Conservation (phyloP, 1,140 invertebrate species). For the Halyomorpha halys region DNA sequence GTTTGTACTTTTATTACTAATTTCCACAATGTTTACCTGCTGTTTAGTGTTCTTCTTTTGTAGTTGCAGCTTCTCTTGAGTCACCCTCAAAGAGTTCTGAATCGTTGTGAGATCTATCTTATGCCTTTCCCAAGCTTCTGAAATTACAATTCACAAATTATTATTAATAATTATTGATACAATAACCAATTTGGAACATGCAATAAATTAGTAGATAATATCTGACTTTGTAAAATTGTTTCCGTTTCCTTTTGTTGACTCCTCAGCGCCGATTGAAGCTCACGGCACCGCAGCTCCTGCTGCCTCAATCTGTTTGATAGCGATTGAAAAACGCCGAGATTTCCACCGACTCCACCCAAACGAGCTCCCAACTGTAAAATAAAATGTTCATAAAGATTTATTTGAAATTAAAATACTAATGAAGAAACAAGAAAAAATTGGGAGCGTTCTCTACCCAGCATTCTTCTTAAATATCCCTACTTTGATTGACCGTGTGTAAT, state of each 20-base stretch:
- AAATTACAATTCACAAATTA: conserved; percentile 13
- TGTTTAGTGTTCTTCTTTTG: conserved; percentile 48
- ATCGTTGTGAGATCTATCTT: conserved; percentile 47
- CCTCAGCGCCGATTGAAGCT: conserved; percentile 48
- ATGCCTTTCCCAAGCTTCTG: conserved; percentile 53
- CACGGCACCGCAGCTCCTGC: conserved; percentile 48
- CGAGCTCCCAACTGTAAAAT: conserved; percentile 7
- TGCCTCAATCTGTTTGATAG: conserved; percentile 22
- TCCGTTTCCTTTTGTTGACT: conserved; percentile 53
- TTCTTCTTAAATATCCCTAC: too few relatives aligned
- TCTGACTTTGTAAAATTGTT: conserved; percentile 51
- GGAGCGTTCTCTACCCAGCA: too few relatives aligned
- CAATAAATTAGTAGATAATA: conserved; percentile 22
- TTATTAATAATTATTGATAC: not conserved
- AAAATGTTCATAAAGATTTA: not conserved
- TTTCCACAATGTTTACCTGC: conserved; percentile 35
- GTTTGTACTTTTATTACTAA: not conserved
- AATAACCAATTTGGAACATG: conserved; percentile 14
- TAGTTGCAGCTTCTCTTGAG: conserved; percentile 49
- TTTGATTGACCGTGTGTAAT: too few relatives aligned
- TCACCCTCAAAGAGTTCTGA: conserved; percentile 45
- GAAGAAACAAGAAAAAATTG: too few relatives aligned
- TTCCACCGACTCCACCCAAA: conserved; percentile 1
- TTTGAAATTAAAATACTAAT: not conserved
- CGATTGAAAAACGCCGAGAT: conserved; percentile 22